A percentile compares a stretch with the other conserved stretches of the same genome.
phyloP scores from a whole-genome alignment of 2,113 vertebrate genomes.

The Myxocyprinus asiaticus region DNA sequence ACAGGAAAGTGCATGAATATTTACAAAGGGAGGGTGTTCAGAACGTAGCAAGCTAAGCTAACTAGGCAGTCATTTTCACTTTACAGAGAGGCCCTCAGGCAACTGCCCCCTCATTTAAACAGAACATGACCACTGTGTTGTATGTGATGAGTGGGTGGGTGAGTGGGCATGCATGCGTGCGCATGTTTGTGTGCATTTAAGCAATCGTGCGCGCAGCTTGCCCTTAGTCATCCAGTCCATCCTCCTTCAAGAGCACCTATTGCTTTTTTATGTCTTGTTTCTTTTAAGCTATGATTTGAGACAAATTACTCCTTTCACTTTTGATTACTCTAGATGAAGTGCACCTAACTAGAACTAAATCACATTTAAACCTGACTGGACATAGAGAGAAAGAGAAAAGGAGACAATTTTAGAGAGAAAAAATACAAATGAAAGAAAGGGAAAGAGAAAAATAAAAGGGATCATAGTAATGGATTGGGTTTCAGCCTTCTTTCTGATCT shows the following conservation, averaged over 20 bases:
- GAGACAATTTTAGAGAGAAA: not conserved
- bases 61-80: conserved; percentile 23
- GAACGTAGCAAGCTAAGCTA: conserved; percentile 24
- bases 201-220: conserved; percentile 25
- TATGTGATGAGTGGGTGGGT: not conserved
- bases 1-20: conserved; percentile 7
- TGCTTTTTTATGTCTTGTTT: not conserved
- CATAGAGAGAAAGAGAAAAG: not conserved
- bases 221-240: conserved; percentile 25
- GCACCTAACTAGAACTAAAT: conserved; percentile 15
- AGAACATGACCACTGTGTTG: conserved; percentile 1
- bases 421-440: conserved; percentile 3
- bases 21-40: not conserved
- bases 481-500: not conserved
- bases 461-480: not conserved
- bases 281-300: conserved; percentile 37
- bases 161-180: not conserved
- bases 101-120: conserved; percentile 21
- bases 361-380: not conserved
- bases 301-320: conserved; percentile 27
- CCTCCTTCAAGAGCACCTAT: not conserved
- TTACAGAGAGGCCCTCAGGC: conserved; percentile 17
- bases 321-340: conserved; percentile 32
- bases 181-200: conserved; percentile 12
- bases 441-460: too few species aligned